Evolutionary conservation across 2,797 vertebrate species (phyloP).

Genomic region (Pipistrellus pygmaeus): DNA sequence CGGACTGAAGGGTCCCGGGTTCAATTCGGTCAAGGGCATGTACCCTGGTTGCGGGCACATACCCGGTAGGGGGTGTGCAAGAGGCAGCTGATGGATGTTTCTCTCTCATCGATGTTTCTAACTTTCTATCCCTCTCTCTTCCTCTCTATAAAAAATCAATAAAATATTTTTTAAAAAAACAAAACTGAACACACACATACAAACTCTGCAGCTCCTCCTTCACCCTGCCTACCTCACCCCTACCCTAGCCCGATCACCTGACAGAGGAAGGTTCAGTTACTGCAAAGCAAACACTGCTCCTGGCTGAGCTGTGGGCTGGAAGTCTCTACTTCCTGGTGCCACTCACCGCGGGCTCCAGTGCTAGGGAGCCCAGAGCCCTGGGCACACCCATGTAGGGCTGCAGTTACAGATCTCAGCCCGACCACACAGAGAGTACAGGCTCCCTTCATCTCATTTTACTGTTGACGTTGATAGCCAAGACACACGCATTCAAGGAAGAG

Average conservation of each 20-base stretch:
- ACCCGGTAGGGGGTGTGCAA: no score
- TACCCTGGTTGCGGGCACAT: no score
- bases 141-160: no score
- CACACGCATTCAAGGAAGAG: neutral
- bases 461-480: neutral
- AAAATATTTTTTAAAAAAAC: no score
- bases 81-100: no score
- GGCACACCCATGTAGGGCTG: neutral
- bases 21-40: no score
- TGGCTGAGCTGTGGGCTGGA: neutral
- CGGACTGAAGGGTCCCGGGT: no score
- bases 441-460: neutral
- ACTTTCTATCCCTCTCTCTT: no score
- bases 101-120: no score
- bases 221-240: neutral
- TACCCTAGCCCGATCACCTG: neutral
- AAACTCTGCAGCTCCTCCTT: neutral
- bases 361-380: neutral
- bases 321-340: neutral
- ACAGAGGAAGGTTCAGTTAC: neutral
- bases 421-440: neutral
- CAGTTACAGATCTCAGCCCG: neutral
- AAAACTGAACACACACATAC: no score
- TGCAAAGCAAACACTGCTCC: slow-evolving; percentile 45
- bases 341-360: neutral